Conservation (phyloP, 2,888 invertebrate species). For the Thera obeliscata region DNA sequence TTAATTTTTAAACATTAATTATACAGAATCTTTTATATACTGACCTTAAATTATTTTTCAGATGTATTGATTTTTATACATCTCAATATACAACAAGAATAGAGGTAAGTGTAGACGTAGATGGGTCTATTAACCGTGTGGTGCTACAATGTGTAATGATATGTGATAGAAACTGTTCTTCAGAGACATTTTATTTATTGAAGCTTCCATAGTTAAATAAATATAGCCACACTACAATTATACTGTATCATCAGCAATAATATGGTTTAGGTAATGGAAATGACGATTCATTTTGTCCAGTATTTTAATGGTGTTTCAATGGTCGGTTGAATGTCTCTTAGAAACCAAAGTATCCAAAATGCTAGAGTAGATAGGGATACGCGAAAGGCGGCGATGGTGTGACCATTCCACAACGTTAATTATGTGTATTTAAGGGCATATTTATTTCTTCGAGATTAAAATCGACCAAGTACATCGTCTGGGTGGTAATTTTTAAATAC, state of each 20-base stretch:
- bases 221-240: constrained; percentile 68
- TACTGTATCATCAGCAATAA: constrained; percentile 73
- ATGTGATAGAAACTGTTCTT: constrained; percentile 83
- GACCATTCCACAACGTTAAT: constrained; percentile 49
- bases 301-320: constrained; percentile 54
- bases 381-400: constrained; percentile 55
- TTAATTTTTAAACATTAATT: constrained; percentile 81
- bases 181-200: constrained; percentile 84
- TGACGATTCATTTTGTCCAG: constrained; percentile 68
- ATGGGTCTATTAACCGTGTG: constrained; percentile 84
- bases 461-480: constrained; percentile 58
- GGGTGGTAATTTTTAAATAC: constrained; percentile 50
- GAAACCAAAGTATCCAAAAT: constrained; percentile 67
- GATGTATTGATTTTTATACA: constrained; percentile 84
- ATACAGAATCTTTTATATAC: constrained; percentile 83
- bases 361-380: constrained; percentile 54
- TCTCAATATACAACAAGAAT: constrained; percentile 82
- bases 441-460: constrained; percentile 59
- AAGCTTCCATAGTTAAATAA: constrained; percentile 79
- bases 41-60: constrained; percentile 82
- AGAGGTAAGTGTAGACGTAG: constrained; percentile 80
- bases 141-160: constrained; percentile 83
- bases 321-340: constrained; percentile 66
- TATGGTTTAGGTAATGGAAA: constrained; percentile 67
- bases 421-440: constrained; percentile 49